Conservation (phyloP, 1,140 invertebrate species). For the Antheraea mylitta region DNA sequence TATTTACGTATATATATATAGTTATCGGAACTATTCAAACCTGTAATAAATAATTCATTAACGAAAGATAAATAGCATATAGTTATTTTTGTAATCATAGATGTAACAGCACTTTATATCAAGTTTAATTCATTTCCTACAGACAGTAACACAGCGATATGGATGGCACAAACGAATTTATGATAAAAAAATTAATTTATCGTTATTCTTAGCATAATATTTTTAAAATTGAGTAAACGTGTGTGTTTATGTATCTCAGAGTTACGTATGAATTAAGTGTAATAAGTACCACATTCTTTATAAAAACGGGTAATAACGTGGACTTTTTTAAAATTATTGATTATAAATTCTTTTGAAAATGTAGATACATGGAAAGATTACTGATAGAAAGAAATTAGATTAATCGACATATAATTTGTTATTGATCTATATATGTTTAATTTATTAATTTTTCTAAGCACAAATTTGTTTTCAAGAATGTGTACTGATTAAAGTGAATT, state of each 20-base stretch:
- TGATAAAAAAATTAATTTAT: background rate
- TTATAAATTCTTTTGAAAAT: background rate
- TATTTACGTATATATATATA: no score
- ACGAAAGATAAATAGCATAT: background rate
- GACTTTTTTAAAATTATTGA: background rate
- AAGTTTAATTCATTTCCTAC: background rate
- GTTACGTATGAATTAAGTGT: background rate
- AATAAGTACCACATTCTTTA: background rate
- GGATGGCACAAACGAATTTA: background rate
- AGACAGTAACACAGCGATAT: background rate
- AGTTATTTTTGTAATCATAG: constrained; percentile 1
- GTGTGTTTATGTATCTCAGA: background rate
- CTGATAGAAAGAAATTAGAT: background rate
- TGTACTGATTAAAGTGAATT: no score
- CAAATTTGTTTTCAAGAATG: no score
- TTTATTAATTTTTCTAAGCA: no score
- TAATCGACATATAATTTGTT: background rate
- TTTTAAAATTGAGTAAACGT: background rate
- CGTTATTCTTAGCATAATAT: background rate
- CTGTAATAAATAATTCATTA: background rate
- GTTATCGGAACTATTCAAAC: background rate
- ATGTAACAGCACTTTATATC: background rate
- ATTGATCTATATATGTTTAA: background rate
- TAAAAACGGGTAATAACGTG: background rate
- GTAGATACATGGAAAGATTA: background rate